Conservation (phyloP, 37 sponge, comb jelly and placozoan genomes). For the Aphrocallistes beatrix region DNA sequence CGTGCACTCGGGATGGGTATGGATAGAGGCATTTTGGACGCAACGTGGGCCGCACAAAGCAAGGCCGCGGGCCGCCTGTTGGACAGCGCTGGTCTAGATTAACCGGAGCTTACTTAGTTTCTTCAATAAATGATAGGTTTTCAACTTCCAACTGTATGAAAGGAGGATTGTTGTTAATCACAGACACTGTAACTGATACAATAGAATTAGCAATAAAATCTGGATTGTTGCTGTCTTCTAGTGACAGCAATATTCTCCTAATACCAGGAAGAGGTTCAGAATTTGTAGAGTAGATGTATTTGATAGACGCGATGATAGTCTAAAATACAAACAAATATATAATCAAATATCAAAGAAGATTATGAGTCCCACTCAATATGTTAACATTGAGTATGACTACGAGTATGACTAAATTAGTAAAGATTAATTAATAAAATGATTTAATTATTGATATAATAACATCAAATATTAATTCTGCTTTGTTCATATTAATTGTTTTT, state of each 20-base stretch:
- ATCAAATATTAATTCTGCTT: too few relatives aligned
- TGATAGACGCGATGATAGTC: background rate
- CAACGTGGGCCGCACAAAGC: too few relatives aligned
- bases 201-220: background rate
- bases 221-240: background rate
- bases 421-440: too few relatives aligned
- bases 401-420: too few relatives aligned
- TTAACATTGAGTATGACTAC: too few relatives aligned
- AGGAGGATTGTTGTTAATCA: slow-evolving; percentile 1
- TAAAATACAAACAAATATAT: background rate
- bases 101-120: background rate
- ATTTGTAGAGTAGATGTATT: background rate
- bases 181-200: background rate
- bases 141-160: background rate
- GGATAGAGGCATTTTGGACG: too few relatives aligned
- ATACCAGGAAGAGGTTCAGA: background rate
- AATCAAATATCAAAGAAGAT: background rate
- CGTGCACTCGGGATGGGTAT: too few relatives aligned
- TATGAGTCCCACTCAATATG: background rate
- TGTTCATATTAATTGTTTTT: too few relatives aligned
- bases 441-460: too few relatives aligned
- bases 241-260: background rate
- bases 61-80: too few relatives aligned
- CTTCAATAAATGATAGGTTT: background rate
- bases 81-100: too few relatives aligned